Evolutionary conservation across 30 jellyfish, hydroid and myxozoan genomes (phyloP), one percentile per base, ranked within the genome.

Genomic region (Chironex yamaguchii): DNA sequence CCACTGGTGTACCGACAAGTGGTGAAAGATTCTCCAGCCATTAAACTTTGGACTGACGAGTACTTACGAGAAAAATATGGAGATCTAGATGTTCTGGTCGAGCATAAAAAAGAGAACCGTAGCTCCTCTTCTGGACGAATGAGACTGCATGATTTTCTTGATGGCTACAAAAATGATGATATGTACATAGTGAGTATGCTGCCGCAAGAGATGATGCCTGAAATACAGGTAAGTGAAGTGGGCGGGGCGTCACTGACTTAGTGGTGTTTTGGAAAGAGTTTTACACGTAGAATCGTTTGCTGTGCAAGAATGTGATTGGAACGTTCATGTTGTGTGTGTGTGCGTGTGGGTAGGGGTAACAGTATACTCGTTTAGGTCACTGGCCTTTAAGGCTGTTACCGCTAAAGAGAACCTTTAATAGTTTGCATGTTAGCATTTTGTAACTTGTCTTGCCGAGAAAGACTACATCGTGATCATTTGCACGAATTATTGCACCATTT

Each of bases 151-250:
- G 96, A 91, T 23, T 91, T 91, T 67, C 67, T 91, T 2, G 79
- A 62, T 23, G 50, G 67, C 30, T 91, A 91, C 72, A 49, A 91
- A 51, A 62, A 85, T 1, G 96, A 91, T 26, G 96, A 91, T n/a
- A 52, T 91, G 36, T 91, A 91, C 71, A 94, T 91, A 20, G 98
- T 91, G 21, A 70, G 94, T 23, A 85, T 91, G 94, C 88, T 91
- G 3, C 98, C 98, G 14, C 32, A 79, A 11, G 96, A 84, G 27
- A 91, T 91, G 98, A 91, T 91, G 98, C 64, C 2, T 52, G 98
- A 91, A 29, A 72, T 91, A 4, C 90, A 85, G 94, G 98, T 91
- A 36, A 54, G 89, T n/a, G n/a, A n/a, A n/a, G n/a, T n/a, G n/a
- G 26, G n/a, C n/a, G n/a, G n/a, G n/a, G n/a, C n/a, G n/a, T n/a